Percentiles rank a stretch among this genome's conserved stretches.
Evolutionary conservation across 2,797 vertebrate species (phyloP).

Genomic region (Sebastes ruberrimus): DNA sequence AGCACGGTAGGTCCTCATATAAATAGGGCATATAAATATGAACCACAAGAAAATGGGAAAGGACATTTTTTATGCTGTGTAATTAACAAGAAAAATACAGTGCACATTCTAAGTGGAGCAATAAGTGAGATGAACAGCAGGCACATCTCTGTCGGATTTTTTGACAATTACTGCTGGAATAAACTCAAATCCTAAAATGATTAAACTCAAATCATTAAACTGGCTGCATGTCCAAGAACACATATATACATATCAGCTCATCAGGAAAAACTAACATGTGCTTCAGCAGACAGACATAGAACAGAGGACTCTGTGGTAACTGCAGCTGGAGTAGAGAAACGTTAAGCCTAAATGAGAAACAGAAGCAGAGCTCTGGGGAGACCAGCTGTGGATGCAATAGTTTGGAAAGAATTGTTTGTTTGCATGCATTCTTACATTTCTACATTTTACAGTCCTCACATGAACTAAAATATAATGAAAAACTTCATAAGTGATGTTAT

Average conservation of each 20-base stretch:
- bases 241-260: neutral
- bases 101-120: no score
- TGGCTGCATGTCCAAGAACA: neutral
- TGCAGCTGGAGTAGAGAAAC: slow-evolving; percentile 8
- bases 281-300: neutral
- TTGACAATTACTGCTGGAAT: no score
- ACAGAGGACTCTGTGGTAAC: neutral
- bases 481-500: no score
- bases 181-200: no score
- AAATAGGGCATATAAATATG: neutral
- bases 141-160: no score
- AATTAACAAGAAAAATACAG: neutral
- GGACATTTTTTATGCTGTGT: neutral
- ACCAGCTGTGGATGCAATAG: neutral
- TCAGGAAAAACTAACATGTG: neutral
- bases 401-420: neutral
- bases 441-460: neutral
- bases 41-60: neutral
- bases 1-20: neutral
- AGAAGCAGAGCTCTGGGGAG: slow-evolving; percentile 5
- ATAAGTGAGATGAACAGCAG: no score
- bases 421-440: neutral
- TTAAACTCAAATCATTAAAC: no score
- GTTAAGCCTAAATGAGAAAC: slow-evolving; percentile 39
- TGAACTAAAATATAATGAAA: neutral